Evolutionary conservation across 2,888 invertebrate species (phyloP).

Genomic region (Protophormia terraenovae): DNA sequence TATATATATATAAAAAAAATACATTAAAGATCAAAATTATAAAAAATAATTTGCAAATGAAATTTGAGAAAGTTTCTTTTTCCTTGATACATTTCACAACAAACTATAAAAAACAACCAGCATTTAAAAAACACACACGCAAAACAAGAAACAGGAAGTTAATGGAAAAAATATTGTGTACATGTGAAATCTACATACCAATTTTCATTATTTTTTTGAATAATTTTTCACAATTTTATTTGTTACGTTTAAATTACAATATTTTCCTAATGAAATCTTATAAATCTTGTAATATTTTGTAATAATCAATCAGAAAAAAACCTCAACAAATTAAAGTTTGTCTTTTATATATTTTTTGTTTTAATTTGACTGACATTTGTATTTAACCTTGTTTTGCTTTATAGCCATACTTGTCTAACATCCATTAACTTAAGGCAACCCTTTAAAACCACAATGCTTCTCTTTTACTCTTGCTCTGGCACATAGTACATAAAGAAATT

Average conservation of each 20-base stretch:
- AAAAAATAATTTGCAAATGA: slow-evolving; percentile 38
- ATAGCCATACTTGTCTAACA: slow-evolving; percentile 19
- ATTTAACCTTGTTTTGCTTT: slow-evolving; percentile 58
- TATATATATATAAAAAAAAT: neutral
- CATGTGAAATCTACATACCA: slow-evolving; percentile 20
- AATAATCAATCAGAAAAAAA: neutral
- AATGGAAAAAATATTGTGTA: neutral
- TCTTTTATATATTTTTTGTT: slow-evolving; percentile 21
- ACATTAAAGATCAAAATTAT: neutral
- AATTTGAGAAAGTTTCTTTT: slow-evolving; percentile 48
- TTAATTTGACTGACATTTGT: slow-evolving; percentile 55
- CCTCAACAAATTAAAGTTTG: slow-evolving; percentile 39
- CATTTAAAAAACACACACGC: slow-evolving; percentile 12
- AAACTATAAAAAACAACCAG: slow-evolving; percentile 14
- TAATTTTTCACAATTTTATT: neutral
- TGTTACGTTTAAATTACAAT: neutral
- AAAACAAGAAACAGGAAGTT: slow-evolving; percentile 54
- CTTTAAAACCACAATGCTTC: neutral
- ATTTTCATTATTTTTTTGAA: neutral
- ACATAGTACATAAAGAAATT: neutral
- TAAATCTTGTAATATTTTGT: neutral
- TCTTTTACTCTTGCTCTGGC: slow-evolving; percentile 36
- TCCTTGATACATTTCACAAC: neutral
- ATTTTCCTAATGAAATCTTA: neutral
- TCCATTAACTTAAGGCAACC: neutral